Evolutionary conservation across 2,113 vertebrate species (phyloP), one percentile per base, ranked within the genome.

Genomic region (Embiotoca jacksoni): DNA sequence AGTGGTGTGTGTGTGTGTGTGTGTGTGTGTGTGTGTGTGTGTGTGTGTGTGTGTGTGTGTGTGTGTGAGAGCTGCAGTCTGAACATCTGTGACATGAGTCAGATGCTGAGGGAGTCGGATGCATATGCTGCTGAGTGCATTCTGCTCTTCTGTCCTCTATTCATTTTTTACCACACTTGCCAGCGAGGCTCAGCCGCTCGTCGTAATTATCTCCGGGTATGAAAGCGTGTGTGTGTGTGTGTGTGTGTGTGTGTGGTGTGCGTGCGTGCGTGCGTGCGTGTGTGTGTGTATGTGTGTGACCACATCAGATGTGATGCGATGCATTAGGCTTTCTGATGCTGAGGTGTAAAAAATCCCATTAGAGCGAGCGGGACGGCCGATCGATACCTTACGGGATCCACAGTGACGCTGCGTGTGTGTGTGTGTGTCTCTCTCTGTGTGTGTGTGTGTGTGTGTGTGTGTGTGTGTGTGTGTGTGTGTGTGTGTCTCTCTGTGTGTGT

Each of bases 311-410:
- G 80, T 35, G 82, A 68, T 59, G 80, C n/a, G 35, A 81, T 89
- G 92, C 93, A 94, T 93, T 89, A 92, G 88, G 82, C 53, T 76
- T 88, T 76, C 80, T 87, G 78, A 80, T 87, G 87, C 81, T 65
- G 75, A 93, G 91, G 93, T 94, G 93, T 94, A 92, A 94, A 94
- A 97, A 95, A 95, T 92, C 94, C 94, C 94, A 94, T 88, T 83
- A 90, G 91, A 89, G 89, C 53, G 92, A 73, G 83, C 57, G 75
- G 88, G 81, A 59, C 4, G 88, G 46, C 71, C 83, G 86, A 94
- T 88, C 94, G 91, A 95, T 96, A 95, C 94, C 95, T 97, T 95
- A 94, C 93, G 83, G 89, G 92, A 93, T 90, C 54, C 61, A 88
- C 95, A 94, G 82, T 81, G 66, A 94, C 88, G 74, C 54, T 92